Base-by-base conservation (phyloP, 2,797 vertebrate species). In the Phataginus tricuspis region DNA sequence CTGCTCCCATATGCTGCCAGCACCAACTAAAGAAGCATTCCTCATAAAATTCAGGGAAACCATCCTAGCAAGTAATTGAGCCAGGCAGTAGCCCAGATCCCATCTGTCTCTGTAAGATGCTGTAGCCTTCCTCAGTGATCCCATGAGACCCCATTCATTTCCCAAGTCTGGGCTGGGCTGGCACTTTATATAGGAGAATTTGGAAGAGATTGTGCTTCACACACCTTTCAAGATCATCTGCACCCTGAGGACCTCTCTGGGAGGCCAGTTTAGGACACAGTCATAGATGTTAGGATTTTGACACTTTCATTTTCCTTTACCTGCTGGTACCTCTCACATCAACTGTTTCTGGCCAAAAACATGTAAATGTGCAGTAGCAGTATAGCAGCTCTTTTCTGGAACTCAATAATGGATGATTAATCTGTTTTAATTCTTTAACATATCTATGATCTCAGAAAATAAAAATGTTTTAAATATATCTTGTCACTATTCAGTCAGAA, bases 11-110 rank as follows among this genome's bases (percentile, higher is more conserved):
- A 27, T 63, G 77, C 51, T 86, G 49, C 63, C 34, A 79, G 49
- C 34, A 37, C 19, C 64, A 93, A 88, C n/a, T 23, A 27, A 88
- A 90, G 69, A 82, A 90, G n/a, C 25, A 64, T 74, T 91, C 55
- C 83, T 80, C 57, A 51, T 78, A 79, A 95, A 91, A 64, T 83
- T 91, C 53, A 57, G 59, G 42, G 64, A 94, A 91, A 91, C 94
- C 45, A 64, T 90, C 85, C 31, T 53, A 64, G 51, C 71, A 85
- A 92, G 61, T 84, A 69, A 83, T 16, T 27, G 53, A 90, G 31
- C 31, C 34, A 74, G 34, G 61, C 31, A 39, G 27, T 64, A 68
- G 45, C 72, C n/a, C 59, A 51, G 57, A 49, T 59, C n/a, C 37
- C 39, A 21, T 49, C 15, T 88, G 14, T 91, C 82, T 75, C 42